Conservation (phyloP, 2,888 invertebrate species). For the Belgica antarctica region DNA sequence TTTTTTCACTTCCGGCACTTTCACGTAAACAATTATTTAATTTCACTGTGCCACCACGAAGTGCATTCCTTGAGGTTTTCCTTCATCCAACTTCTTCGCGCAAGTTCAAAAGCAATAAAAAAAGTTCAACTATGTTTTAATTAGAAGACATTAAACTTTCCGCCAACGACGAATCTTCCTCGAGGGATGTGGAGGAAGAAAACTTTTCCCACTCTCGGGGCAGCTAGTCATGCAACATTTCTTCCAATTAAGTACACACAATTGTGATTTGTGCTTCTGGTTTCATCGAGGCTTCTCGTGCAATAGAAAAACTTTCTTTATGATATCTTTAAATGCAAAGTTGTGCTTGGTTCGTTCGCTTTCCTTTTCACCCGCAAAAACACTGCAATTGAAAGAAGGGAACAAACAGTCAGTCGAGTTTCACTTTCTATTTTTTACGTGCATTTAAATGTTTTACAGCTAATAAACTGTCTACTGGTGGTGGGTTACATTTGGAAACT, state of each 20-base stretch:
- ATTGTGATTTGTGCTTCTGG: conserved; percentile 6
- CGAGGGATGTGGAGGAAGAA: background rate
- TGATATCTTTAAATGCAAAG: background rate
- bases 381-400: too few relatives aligned
- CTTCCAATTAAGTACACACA: background rate
- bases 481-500: background rate
- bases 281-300: background rate
- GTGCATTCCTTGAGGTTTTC: conserved; percentile 3
- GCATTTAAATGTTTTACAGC: background rate
- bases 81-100: background rate
- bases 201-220: background rate
- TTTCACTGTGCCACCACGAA: conserved; percentile 1
- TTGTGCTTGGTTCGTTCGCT: too few relatives aligned
- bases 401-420: too few relatives aligned
- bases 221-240: background rate
- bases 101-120: background rate
- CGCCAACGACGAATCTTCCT: background rate
- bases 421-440: too few relatives aligned
- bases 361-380: background rate
- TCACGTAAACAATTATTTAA: background rate
- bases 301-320: background rate
- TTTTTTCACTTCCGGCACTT: background rate
- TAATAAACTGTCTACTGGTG: background rate
- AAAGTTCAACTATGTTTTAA: conserved; percentile 18
- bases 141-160: conserved; percentile 14